Evolutionary conservation across 2,888 invertebrate species (phyloP).

Genomic region (Arenicola marina): DNA sequence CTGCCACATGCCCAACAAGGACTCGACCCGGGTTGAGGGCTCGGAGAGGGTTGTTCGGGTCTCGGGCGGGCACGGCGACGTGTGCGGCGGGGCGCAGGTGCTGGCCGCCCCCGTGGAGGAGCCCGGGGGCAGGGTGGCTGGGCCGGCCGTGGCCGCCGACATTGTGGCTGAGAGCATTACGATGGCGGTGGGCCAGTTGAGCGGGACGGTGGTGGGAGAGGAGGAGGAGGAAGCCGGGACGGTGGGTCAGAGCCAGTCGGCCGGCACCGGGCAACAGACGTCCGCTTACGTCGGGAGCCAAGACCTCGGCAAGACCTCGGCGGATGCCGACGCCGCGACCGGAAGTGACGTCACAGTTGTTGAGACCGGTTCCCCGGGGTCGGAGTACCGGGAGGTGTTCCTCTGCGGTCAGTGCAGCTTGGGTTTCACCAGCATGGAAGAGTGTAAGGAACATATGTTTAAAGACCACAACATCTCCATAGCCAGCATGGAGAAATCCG

Average conservation of each 20-base stretch:
- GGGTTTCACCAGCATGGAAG: constrained; percentile 54
- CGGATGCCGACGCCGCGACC: background rate
- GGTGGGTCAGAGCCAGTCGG: background rate
- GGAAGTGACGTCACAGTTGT: background rate
- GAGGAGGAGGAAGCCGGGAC: too few relatives aligned
- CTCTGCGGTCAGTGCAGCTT: constrained; percentile 59
- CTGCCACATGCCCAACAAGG: constrained; percentile 1
- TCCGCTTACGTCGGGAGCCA: background rate
- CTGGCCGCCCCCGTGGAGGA: background rate
- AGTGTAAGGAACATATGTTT: constrained; percentile 57
- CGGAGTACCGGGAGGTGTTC: constrained; percentile 43
- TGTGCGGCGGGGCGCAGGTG: too few relatives aligned
- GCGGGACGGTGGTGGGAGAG: background rate
- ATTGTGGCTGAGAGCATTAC: background rate
- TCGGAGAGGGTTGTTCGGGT: background rate
- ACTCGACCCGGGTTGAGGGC: background rate
- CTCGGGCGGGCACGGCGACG: too few relatives aligned
- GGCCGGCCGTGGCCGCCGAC: background rate
- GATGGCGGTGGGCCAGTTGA: background rate
- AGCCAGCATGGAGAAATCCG: background rate
- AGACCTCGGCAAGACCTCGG: background rate
- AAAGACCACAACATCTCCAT: constrained; percentile 39
- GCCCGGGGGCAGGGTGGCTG: background rate
- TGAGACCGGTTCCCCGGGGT: too few relatives aligned
- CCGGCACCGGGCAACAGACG: background rate